Percentiles rank a stretch among this genome's conserved stretches.
These are phyloP conservation scores for Paramormyrops hopkinsi DNA, from an alignment of 2,797 vertebrate species.

Conservation along the genomic window DNA sequence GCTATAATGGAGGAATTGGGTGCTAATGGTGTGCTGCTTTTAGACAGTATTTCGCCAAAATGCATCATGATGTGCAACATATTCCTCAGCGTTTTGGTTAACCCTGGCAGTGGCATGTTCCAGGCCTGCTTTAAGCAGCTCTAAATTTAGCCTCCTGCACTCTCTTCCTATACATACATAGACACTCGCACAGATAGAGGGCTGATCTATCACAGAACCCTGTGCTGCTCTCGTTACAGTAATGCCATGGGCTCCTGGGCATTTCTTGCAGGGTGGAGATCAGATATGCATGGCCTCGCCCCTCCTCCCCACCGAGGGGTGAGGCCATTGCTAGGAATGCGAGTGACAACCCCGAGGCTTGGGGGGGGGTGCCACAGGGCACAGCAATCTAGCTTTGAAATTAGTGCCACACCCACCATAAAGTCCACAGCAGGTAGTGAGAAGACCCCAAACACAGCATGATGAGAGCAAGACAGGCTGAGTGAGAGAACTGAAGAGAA, in stretches of 20 bases:
- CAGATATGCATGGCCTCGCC: not conserved
- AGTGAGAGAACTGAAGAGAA: not conserved
- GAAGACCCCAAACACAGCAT: not conserved
- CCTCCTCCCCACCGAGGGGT: not conserved
- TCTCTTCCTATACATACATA: not conserved
- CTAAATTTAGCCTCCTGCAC: conserved; percentile 8
- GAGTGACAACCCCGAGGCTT: not conserved
- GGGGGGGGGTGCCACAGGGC: not conserved
- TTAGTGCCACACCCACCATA: not conserved
- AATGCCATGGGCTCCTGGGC: not conserved
- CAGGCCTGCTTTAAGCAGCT: not conserved
- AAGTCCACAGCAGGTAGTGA: not conserved
- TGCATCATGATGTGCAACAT: not conserved
- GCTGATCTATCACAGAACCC: not conserved
- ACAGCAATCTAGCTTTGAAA: not conserved
- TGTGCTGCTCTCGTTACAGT: not conserved
- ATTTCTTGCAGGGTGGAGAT: not conserved
- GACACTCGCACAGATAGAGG: not conserved
- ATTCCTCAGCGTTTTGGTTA: not conserved
- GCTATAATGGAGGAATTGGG: not conserved
- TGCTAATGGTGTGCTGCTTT: not conserved
- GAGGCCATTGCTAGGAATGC: not conserved
- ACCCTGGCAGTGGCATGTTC: not conserved
- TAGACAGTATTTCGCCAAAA: not conserved
- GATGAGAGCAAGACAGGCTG: too few species aligned